Evolutionary conservation across 2,888 invertebrate species (phyloP).

Genomic region (Agelastica alni): DNA sequence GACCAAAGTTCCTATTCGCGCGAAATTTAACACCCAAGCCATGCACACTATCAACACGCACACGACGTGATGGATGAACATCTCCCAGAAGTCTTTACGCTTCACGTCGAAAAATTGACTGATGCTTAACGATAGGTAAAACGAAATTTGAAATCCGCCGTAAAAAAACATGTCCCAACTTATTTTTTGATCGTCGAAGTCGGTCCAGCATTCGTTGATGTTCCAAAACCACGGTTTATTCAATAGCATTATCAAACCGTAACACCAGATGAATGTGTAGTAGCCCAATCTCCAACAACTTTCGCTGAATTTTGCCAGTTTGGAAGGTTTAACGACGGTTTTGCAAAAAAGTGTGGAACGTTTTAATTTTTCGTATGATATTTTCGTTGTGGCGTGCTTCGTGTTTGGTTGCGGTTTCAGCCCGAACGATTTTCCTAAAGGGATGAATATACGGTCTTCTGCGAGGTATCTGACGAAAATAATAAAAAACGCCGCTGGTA

Average conservation of each 20-base stretch:
- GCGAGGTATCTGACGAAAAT: no score
- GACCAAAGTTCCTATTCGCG: background rate
- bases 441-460: no score
- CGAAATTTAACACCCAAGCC: background rate
- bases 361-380: no score
- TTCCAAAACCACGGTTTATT: slow-evolving; percentile 7
- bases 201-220: slow-evolving; percentile 1
- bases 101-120: slow-evolving; percentile 1
- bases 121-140: background rate
- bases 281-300: background rate
- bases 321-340: background rate
- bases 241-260: background rate
- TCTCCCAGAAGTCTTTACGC: slow-evolving; percentile 10
- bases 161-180: slow-evolving; percentile 1
- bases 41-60: background rate
- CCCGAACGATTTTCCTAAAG: no score
- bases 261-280: background rate
- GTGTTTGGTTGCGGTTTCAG: no score
- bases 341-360: no score
- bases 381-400: no score
- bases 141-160: background rate
- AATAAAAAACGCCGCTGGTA: no score
- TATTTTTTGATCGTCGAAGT: background rate
- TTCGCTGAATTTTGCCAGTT: slow-evolving; percentile 1
- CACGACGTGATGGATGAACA: slow-evolving; percentile 2